Conservation (phyloP, 2,888 invertebrate genomes). For the Luperina testacea region DNA sequence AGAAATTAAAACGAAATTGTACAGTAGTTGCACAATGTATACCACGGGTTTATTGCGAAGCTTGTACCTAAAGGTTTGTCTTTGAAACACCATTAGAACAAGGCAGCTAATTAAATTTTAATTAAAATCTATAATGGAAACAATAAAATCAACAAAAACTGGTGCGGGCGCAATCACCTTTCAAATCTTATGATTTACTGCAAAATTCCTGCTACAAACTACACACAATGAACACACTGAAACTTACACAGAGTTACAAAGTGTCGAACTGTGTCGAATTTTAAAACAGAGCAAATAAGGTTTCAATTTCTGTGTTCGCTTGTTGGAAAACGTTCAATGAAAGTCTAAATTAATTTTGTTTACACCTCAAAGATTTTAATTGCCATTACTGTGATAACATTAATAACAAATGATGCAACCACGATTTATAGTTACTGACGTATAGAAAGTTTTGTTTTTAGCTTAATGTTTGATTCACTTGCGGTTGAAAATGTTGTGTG, state of each 20-base stretch:
- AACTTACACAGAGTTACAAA: slow-evolving; percentile 32
- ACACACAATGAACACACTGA: slow-evolving; percentile 58
- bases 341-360: slow-evolving; percentile 82
- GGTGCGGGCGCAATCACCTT: slow-evolving; percentile 75
- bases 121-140: slow-evolving; percentile 76
- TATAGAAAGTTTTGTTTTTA: slow-evolving; percentile 74
- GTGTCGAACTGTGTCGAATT: slow-evolving; percentile 30
- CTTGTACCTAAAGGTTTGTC: slow-evolving; percentile 1
- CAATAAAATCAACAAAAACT: slow-evolving; percentile 80
- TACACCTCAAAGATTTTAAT: slow-evolving; percentile 79
- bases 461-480: slow-evolving; percentile 31
- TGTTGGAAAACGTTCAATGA: slow-evolving; percentile 65
- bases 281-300: slow-evolving; percentile 7
- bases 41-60: slow-evolving; percentile 27
- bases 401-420: slow-evolving; percentile 79
- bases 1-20: slow-evolving; percentile 34
- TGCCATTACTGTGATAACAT: slow-evolving; percentile 78
- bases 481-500: slow-evolving; percentile 17
- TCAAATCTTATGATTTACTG: slow-evolving; percentile 79
- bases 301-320: slow-evolving; percentile 15
- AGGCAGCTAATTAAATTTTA: slow-evolving; percentile 71
- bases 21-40: slow-evolving; percentile 14
- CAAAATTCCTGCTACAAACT: slow-evolving; percentile 69
- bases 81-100: slow-evolving; percentile 41
- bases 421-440: slow-evolving; percentile 73